Conservation (phyloP, 2,888 invertebrate species). For the Nephrotoma guestfalica region DNA sequence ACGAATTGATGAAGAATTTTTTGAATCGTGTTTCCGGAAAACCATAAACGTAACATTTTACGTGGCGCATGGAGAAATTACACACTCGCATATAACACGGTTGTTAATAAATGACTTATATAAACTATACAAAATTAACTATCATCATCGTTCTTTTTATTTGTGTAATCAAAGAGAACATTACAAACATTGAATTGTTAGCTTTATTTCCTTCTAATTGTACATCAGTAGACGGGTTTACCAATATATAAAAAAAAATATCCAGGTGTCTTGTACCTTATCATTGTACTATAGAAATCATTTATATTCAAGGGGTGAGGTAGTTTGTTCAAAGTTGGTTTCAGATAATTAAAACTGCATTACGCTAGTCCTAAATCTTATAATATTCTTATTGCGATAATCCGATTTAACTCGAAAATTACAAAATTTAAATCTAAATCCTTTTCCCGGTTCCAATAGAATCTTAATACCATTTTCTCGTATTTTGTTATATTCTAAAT, state of each 20-base stretch:
- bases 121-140: background rate
- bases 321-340: background rate
- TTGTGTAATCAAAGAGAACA: slow-evolving; percentile 1
- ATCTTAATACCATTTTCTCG: background rate
- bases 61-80: background rate
- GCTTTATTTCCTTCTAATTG: background rate
- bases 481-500: background rate
- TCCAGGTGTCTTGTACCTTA: slow-evolving; percentile 3
- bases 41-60: background rate
- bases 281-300: background rate
- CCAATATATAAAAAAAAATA: background rate
- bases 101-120: background rate
- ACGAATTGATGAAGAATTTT: slow-evolving; percentile 1
- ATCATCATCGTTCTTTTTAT: background rate
- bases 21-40: slow-evolving; percentile 1
- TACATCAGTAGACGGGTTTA: background rate
- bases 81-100: background rate
- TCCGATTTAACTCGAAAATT: background rate
- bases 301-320: background rate
- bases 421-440: background rate
- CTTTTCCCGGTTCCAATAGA: background rate
- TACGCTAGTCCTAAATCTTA: background rate
- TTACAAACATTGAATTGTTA: background rate
- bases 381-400: background rate
- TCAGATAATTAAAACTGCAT: background rate